Percentiles rank a stretch among this genome's conserved stretches.
phyloP scores from a whole-genome alignment of 1,140 invertebrate species.

The Cyphomyrmex costatus region DNA sequence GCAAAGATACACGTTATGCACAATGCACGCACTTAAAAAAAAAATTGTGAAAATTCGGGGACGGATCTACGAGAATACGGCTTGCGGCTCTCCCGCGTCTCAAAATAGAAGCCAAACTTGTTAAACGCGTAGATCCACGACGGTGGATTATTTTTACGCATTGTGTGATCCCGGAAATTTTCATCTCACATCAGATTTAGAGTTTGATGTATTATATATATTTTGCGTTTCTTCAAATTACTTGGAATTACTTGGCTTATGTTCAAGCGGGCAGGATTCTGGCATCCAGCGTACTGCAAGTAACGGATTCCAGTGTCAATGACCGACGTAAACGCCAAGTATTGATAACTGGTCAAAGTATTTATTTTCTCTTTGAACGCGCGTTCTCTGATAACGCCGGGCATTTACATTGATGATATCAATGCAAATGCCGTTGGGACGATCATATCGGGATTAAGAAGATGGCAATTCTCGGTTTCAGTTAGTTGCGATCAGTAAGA shows the following conservation, averaged over 20 bases:
- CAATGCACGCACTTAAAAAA: background rate
- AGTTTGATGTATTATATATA: background rate
- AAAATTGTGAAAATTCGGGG: background rate
- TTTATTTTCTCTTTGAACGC: constrained; percentile 12
- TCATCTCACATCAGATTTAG: background rate
- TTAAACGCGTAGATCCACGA: background rate
- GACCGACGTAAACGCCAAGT: constrained; percentile 42
- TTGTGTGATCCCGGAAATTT: background rate
- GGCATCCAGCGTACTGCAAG: background rate
- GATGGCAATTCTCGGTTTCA: background rate
- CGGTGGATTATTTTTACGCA: background rate
- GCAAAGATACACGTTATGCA: background rate
- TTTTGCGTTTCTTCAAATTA: constrained; percentile 5
- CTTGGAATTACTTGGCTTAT: background rate
- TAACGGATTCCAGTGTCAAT: constrained; percentile 43
- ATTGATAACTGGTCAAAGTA: constrained; percentile 58
- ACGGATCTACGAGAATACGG: background rate
- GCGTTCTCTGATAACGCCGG: background rate
- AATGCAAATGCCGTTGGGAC: background rate
- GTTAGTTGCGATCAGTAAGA: background rate
- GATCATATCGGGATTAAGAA: background rate
- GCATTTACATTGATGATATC: background rate
- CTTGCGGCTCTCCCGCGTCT: background rate
- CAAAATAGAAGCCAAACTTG: background rate
- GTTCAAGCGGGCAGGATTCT: background rate